Base-by-base conservation (phyloP, 2,113 vertebrate genomes). In the Chloropsis cyanopogon region DNA sequence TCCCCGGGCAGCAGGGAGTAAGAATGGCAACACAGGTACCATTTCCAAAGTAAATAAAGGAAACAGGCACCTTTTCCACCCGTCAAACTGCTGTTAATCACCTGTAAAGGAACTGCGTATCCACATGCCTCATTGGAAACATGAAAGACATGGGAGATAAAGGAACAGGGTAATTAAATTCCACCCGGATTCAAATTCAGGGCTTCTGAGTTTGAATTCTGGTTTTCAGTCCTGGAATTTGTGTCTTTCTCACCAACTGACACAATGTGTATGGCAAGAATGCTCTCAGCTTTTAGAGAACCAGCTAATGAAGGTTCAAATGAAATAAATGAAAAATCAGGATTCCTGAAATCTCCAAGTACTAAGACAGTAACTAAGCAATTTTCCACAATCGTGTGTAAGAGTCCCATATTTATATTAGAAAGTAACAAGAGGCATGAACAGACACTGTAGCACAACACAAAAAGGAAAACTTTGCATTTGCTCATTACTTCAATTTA, bases 401-500 rank as follows among this genome's bases (percentile, higher is more conserved):
- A 42, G 41, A 91, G 25, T 64, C 80, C 46, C 54, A 84, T 92
- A 96, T 96, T 97, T 97, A 92, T 78, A 80, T 97, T 96, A 92
- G 79, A 96, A 96, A 97, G 89, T 92, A 97, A 96, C 92, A 93
- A 91, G 89, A 91, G 16, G 31, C 18, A 93, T 86, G 81, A 97
- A 95, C 78, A 78, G 56, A 79, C 39, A 80, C 56, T 90, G 39
- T 60, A 91, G 92, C 65, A 81, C 54, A 63, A 78, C 71, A 69
- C 6, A 88, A 84, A 90, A 91, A 94, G 35, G 44, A 66, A 88
- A 82, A 96, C 25, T 97, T 96, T 93, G 75, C 86, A 94, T 90
- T 97, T 93, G 73, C 79, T 93, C 86, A 97, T 96, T 82, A 88
- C 75, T 83, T 94, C 86, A 60, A 44, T 78, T 87, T 90, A 87